These are phyloP conservation scores for Bugulina stolonifera DNA, from an alignment of 2,888 invertebrate species.

Conservation along the genomic window DNA sequence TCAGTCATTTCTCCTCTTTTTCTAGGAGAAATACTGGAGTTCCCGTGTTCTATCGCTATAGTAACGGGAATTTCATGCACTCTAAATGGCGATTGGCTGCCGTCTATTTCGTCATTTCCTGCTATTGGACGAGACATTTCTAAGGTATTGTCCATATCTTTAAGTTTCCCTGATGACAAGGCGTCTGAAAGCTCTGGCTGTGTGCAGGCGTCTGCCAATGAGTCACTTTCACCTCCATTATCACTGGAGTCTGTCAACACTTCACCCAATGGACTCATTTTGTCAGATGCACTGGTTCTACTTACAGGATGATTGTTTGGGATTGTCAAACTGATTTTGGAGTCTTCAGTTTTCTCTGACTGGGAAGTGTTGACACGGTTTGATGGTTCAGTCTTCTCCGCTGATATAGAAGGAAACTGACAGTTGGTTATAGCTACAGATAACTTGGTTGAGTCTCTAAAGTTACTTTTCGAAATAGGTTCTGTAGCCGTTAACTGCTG, in stretches of 20 bases:
- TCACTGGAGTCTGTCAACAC: neutral
- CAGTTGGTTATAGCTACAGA: no score
- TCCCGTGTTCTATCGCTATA: neutral
- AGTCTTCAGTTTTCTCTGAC: neutral
- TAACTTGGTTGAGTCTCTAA: neutral
- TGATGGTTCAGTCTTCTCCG: neutral
- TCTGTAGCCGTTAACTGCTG: neutral
- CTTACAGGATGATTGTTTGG: no score
- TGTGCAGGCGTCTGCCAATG: neutral
- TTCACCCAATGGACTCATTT: neutral
- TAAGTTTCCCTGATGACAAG: neutral
- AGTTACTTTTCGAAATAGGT: neutral
- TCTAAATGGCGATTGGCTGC: conserved; percentile 7
- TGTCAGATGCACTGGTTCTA: neutral
- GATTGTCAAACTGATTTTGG: neutral
- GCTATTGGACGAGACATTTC: neutral
- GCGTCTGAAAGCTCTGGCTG: neutral
- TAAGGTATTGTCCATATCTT: neutral
- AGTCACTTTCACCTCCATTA: neutral
- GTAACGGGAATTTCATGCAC: conserved; percentile 2
- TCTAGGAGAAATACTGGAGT: neutral
- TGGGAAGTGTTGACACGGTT: neutral
- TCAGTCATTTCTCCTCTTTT: neutral
- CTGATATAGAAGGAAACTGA: neutral
- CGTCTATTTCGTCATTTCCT: conserved; percentile 5